A percentile compares a stretch with the other conserved stretches of the same genome.
phyloP scores from a whole-genome alignment of 2,113 vertebrate genomes.

The Cichladusa arquata region DNA sequence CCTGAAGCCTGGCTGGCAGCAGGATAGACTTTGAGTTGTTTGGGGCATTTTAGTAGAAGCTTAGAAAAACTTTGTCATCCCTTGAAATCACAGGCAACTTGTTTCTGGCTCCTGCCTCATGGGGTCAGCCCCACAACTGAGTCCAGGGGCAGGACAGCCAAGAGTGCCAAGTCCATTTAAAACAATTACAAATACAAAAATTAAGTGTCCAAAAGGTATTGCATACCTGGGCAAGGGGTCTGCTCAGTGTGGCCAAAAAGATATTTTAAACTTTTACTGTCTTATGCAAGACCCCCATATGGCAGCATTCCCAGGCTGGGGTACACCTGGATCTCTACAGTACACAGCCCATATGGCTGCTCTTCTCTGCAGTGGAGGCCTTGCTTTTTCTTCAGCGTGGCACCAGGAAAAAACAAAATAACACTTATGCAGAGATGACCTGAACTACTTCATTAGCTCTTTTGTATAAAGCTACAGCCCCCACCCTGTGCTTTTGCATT shows the following conservation, averaged over 20 bases:
- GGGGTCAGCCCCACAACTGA: background rate
- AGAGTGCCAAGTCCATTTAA: background rate
- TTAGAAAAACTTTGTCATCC: background rate
- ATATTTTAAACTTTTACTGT: background rate
- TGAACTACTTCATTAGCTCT: background rate
- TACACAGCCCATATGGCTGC: background rate
- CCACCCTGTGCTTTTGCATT: background rate
- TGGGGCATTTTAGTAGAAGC: background rate
- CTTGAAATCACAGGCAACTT: background rate
- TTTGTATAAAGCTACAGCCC: background rate
- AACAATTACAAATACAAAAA: background rate
- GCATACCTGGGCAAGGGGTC: background rate
- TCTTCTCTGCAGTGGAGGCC: background rate
- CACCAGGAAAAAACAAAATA: background rate
- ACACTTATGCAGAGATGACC: background rate
- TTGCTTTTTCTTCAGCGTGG: background rate
- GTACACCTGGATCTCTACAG: background rate
- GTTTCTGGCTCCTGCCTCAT: background rate
- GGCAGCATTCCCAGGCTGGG: background rate
- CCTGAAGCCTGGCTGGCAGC: background rate
- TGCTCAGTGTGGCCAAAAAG: background rate
- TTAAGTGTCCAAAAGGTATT: background rate
- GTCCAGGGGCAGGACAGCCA: background rate
- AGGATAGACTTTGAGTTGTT: background rate
- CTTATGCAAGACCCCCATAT: rapidly evolving